Evolutionary conservation across 2,113 vertebrate species (phyloP), one percentile per base, ranked within the genome.

Genomic region (Cettia cetti): DNA sequence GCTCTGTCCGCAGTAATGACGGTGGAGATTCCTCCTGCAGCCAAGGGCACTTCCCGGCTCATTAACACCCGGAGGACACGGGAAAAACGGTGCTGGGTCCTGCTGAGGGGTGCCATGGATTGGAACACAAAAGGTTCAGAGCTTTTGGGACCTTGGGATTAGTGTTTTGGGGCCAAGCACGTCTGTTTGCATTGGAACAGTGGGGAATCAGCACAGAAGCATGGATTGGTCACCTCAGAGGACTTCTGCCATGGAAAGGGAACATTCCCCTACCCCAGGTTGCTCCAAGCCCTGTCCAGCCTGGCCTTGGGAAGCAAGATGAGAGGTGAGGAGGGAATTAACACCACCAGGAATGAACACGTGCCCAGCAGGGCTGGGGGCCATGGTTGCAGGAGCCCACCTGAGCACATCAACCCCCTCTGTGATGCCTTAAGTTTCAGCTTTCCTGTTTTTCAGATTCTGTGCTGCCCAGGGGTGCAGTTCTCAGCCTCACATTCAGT

Each of bases 211-310:
- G 70, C 86, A 18, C 13, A 12, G 69, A 30, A 10, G 6, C 20
- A 0, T 15, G 70, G 53, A 10, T 2, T 39, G 61, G 24, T 30
- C 27, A 47, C 24, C 30, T 5, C 2, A 13, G 40, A 40, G 47
- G 22, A 12, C 1, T 54, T 19, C 21, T n/a, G 65, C 40, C n/a
- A 4, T 3, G 27, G 52, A 9, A 11, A n/a, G 28, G 77, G 45
- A 28, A 21, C 11, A 4, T 60, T 21, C 13, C 13, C 45, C 23
- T 7, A 2, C 1, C 19, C 23, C 37, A 26, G 35, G 18, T 1
- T 40, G 26, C 59, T 89, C 52, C 68, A 50, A 65, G 15, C 27
- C 22, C 27, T 0, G 0, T 57, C 35, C 76, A 50, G 0, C 14
- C 26, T 8, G 76, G 35, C 31, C 12, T 44, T 59, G 68, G 60